A percentile compares a stretch with the other conserved stretches of the same genome.
phyloP scores from a whole-genome alignment of 2,113 vertebrate species.

The Natator depressus region DNA sequence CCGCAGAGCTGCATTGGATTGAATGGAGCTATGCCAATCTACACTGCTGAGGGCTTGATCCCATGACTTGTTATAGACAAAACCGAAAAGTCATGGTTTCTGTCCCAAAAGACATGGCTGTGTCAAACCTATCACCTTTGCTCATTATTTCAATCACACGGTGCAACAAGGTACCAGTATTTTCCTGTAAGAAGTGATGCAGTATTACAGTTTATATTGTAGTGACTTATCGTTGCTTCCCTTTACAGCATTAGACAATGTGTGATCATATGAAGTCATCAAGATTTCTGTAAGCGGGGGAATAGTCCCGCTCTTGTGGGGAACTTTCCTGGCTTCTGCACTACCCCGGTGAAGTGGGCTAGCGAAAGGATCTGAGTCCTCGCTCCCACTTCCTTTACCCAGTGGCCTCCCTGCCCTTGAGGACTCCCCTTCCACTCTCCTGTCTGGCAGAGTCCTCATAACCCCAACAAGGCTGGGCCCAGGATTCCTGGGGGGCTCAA shows the following conservation, averaged over 20 bases:
- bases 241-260: neutral
- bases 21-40: no score
- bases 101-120: neutral
- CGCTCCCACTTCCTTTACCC: no score
- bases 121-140: neutral
- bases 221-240: neutral
- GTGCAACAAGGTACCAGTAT: neutral
- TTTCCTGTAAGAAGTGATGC: neutral
- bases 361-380: no score
- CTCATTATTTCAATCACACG: constrained; percentile 4
- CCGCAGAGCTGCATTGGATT: no score
- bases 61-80: constrained; percentile 10
- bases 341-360: no score
- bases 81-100: neutral
- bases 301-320: no score
- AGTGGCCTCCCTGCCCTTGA: no score
- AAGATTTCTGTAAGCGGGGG: neutral
- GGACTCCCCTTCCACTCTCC: no score
- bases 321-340: no score
- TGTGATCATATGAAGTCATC: accelerated
- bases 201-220: neutral
- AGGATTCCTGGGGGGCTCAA: no score
- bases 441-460: no score
- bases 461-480: no score
- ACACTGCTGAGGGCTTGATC: neutral